These are phyloP conservation scores for Astur gentilis DNA, from an alignment of 2,113 vertebrate genomes.

Conservation along the genomic window DNA sequence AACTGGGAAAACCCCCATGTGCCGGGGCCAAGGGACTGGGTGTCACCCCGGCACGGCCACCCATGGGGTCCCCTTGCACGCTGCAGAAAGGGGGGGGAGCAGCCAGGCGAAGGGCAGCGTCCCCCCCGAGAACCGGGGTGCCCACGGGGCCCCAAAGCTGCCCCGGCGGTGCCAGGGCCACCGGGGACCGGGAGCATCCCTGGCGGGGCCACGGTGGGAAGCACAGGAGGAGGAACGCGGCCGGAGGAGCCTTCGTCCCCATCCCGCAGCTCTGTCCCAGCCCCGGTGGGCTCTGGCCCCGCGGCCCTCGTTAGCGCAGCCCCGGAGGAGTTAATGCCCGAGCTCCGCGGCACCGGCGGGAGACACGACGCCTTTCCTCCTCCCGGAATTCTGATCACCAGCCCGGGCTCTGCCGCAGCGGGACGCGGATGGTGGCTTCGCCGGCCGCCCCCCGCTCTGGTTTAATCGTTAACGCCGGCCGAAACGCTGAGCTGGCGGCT, in stretches of 20 bases:
- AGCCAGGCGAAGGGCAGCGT: not conserved
- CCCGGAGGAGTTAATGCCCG: not conserved
- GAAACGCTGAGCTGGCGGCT: conserved; percentile 2
- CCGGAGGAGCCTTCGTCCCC: not conserved
- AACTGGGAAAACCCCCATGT: no score
- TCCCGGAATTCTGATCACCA: not conserved
- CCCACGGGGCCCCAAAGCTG: no score
- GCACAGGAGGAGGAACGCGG: not conserved
- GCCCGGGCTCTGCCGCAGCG: not conserved
- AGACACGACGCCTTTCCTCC: not conserved
- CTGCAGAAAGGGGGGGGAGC: no score
- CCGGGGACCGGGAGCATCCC: not conserved
- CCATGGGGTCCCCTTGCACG: no score
- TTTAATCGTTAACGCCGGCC: conserved; percentile 60
- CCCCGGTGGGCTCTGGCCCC: not conserved
- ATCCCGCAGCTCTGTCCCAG: not conserved
- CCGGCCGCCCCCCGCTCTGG: not conserved
- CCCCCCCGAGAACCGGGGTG: not conserved
- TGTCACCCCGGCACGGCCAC: no score
- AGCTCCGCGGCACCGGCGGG: not conserved
- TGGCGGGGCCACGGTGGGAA: fast-evolving
- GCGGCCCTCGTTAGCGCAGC: not conserved
- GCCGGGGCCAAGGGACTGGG: no score
- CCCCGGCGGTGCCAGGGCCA: no score
- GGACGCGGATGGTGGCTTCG: not conserved